These are phyloP conservation scores for Cariama cristata DNA, from an alignment of 2,113 vertebrate genomes.

Conservation along the genomic window DNA sequence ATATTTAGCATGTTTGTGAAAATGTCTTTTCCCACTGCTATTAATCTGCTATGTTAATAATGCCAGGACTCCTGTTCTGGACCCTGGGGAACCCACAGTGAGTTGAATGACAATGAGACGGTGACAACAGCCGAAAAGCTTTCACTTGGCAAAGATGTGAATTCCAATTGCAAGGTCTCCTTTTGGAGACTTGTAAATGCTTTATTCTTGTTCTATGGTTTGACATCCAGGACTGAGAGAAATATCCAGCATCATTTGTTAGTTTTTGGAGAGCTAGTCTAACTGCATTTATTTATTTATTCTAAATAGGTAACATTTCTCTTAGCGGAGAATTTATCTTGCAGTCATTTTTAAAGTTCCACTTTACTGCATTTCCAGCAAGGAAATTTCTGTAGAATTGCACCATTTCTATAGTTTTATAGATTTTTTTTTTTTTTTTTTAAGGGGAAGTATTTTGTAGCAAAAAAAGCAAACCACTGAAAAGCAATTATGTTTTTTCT, in stretches of 20 bases:
- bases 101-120: slow-evolving; percentile 82
- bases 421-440: neutral
- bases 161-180: slow-evolving; percentile 41
- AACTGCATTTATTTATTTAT: neutral
- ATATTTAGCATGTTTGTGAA: slow-evolving; percentile 90
- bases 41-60: slow-evolving; percentile 91
- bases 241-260: neutral
- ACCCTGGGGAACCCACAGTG: slow-evolving; percentile 78
- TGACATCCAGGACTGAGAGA: slow-evolving; percentile 22
- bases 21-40: slow-evolving; percentile 83
- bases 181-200: slow-evolving; percentile 26
- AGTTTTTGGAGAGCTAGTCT: slow-evolving; percentile 8
- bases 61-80: slow-evolving; percentile 71
- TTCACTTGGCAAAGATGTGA: slow-evolving; percentile 38
- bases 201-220: neutral
- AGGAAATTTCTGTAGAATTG: neutral
- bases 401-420: neutral
- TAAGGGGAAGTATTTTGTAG: neutral
- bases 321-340: neutral
- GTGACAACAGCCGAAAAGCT: slow-evolving; percentile 68
- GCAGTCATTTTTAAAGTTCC: neutral
- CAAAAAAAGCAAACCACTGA: neutral
- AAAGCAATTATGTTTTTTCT: neutral
- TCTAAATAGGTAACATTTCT: neutral
- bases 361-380: neutral